Evolutionary conservation across 2,797 vertebrate genomes (phyloP).

Genomic region (Arrhamphus sclerolepis): DNA sequence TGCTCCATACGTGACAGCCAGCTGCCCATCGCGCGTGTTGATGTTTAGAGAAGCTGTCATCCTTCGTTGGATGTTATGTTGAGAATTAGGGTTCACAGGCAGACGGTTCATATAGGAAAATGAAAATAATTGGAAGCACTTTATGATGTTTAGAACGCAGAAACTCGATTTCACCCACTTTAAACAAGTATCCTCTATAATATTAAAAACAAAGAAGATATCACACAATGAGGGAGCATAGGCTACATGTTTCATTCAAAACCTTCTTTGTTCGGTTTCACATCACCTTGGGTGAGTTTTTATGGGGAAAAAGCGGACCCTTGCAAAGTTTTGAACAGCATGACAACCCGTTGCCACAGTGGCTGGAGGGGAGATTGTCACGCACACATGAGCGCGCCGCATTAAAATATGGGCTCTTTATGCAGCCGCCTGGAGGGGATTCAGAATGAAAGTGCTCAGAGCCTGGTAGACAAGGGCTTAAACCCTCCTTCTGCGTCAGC

Average conservation of each 20-base stretch:
- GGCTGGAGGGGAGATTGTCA: slow-evolving; percentile 22
- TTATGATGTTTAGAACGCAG: no score
- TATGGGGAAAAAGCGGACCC: slow-evolving; percentile 32
- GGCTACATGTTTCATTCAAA: not conserved
- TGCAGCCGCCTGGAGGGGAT: slow-evolving; percentile 57
- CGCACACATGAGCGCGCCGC: slow-evolving; percentile 41
- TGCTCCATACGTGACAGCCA: slow-evolving; percentile 75
- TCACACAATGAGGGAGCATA: no score
- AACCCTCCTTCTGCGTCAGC: slow-evolving; percentile 70
- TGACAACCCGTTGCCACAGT: slow-evolving; percentile 22
- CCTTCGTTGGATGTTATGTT: slow-evolving; percentile 25
- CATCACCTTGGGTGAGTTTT: slow-evolving; percentile 2
- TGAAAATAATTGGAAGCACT: no score
- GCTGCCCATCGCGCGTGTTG: slow-evolving; percentile 64
- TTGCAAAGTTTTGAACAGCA: slow-evolving; percentile 62
- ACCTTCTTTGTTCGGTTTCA: not conserved
- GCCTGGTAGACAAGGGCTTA: slow-evolving; percentile 73
- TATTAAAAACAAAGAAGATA: no score
- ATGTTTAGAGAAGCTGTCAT: slow-evolving; percentile 63
- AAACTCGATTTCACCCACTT: no score
- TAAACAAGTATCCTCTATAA: no score
- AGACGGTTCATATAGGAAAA: no score
- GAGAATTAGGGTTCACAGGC: not conserved
- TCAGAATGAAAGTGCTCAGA: slow-evolving; percentile 69
- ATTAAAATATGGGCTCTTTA: slow-evolving; percentile 37